These are phyloP conservation scores for Popillia japonica DNA, from an alignment of 1,140 invertebrate species.

Conservation along the genomic window DNA sequence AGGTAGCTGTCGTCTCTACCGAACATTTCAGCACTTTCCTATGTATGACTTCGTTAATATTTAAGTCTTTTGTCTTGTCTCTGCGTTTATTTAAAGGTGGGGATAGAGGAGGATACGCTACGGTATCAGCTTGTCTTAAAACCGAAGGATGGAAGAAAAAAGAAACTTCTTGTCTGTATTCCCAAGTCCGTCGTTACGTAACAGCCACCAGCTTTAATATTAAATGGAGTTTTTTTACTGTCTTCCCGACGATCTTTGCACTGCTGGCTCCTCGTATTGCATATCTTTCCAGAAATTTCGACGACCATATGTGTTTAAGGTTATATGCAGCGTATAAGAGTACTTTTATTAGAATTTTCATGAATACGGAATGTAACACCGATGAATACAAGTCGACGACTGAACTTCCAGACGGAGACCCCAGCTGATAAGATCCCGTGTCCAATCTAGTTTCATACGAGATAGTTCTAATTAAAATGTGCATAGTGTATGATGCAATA, in stretches of 20 bases:
- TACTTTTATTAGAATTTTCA: neutral
- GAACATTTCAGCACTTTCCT: constrained; percentile 41
- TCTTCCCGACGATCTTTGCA: neutral
- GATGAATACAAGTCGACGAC: too few species aligned
- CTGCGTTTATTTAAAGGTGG: constrained; percentile 24
- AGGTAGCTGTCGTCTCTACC: too few species aligned
- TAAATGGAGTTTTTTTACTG: constrained; percentile 46
- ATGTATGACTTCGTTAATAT: constrained; percentile 51
- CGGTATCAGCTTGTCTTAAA: too few species aligned
- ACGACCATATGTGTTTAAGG: neutral
- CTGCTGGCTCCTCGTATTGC: neutral
- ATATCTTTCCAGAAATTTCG: too few species aligned
- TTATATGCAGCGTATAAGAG: neutral
- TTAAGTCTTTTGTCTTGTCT: constrained; percentile 44
- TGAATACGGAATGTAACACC: neutral
- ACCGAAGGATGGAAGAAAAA: too few species aligned
- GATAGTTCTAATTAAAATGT: too few species aligned
- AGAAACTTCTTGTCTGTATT: constrained; percentile 42
- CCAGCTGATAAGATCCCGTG: too few species aligned
- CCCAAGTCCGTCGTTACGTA: constrained; percentile 50
- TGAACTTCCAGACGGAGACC: too few species aligned
- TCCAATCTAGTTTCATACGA: too few species aligned
- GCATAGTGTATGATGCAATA: too few species aligned
- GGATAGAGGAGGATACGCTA: too few species aligned
- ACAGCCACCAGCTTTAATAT: constrained; percentile 53